These are phyloP conservation scores for Rhipidura dahli DNA, from an alignment of 2,113 vertebrate genomes.

Conservation along the genomic window DNA sequence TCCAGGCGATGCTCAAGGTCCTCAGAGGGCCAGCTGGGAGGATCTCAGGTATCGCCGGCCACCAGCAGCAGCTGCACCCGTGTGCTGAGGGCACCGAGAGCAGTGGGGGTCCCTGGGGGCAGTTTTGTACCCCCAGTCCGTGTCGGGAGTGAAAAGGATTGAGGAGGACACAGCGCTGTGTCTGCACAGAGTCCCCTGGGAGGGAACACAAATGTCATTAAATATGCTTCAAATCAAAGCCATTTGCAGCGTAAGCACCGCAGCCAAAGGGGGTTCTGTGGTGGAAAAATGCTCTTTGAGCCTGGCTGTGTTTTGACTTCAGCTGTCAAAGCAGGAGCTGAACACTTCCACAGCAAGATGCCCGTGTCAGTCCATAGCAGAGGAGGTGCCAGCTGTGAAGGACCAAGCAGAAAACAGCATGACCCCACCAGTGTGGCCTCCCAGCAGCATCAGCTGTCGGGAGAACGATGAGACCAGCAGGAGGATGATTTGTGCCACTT, in stretches of 20 bases:
- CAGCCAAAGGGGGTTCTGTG: neutral
- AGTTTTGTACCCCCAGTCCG: neutral
- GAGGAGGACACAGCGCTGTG: neutral
- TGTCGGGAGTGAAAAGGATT: fast-evolving
- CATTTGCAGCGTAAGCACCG: neutral
- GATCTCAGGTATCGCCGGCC: neutral
- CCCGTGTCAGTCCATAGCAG: neutral
- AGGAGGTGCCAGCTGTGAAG: neutral
- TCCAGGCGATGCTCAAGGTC: neutral
- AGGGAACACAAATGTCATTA: neutral
- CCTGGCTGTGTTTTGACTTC: neutral
- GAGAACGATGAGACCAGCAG: neutral
- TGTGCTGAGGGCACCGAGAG: neutral
- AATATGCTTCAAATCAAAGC: neutral
- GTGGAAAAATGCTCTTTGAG: neutral
- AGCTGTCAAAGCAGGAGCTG: neutral
- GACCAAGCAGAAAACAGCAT: fast-evolving
- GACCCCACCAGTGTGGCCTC: neutral
- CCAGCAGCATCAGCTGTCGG: neutral
- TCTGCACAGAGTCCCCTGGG: neutral
- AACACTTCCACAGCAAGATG: neutral
- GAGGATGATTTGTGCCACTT: neutral
- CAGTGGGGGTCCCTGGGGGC: neutral
- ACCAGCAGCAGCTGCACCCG: neutral
- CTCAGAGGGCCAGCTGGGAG: neutral